Percentiles rank a stretch among this genome's conserved stretches.
phyloP scores from a whole-genome alignment of 2,113 vertebrate genomes.

The Carlito syrichta region DNA sequence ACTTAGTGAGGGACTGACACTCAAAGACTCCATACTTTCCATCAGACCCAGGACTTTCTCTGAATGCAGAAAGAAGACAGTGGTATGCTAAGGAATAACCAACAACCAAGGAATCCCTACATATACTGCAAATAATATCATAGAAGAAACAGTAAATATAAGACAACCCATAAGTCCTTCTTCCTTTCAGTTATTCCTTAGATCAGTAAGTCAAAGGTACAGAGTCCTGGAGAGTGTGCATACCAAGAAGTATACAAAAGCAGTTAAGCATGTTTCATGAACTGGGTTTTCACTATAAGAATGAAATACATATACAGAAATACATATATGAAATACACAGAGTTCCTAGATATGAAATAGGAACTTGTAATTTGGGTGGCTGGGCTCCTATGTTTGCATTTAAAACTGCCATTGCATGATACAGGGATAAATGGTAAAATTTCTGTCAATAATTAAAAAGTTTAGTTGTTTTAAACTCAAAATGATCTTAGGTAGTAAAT shows the following conservation, averaged over 20 bases:
- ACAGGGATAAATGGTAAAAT: background rate
- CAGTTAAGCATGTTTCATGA: background rate
- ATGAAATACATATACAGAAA: background rate
- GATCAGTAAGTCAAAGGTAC: background rate
- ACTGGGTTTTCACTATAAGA: no score
- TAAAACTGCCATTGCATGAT: background rate
- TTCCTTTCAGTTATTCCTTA: background rate
- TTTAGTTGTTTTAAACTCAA: no score
- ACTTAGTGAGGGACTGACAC: background rate
- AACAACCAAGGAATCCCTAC: background rate
- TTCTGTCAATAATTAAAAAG: no score
- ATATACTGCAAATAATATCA: background rate
- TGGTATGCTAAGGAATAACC: background rate
- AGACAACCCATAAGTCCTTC: background rate
- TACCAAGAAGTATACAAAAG: background rate
- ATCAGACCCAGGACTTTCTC: background rate
- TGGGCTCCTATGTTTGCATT: background rate
- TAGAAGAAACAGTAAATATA: background rate
- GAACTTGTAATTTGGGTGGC: background rate
- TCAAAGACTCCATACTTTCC: background rate
- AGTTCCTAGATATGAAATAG: background rate
- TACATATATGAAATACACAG: no score
- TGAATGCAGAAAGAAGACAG: background rate
- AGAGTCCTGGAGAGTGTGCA: background rate
- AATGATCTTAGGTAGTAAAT: no score